A percentile compares a stretch with the other conserved stretches of the same genome.
Evolutionary conservation across 2,888 invertebrate genomes (phyloP).

Genomic region (Eristalinus sepulchralis): DNA sequence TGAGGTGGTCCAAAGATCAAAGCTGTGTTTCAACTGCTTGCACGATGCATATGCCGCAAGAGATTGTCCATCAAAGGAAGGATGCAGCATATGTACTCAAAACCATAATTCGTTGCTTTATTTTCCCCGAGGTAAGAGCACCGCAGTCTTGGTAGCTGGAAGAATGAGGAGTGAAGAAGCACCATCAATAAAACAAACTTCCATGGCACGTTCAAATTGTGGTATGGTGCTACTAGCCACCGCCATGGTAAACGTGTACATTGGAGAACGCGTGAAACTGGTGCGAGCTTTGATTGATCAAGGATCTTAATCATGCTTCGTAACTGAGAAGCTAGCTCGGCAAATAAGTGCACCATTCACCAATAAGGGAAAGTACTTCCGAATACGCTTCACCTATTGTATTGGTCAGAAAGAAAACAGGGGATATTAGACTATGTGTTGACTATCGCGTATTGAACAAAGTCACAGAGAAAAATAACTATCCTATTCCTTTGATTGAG

Average conservation of each 20-base stretch:
- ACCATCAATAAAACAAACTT: no score
- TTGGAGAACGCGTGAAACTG: no score
- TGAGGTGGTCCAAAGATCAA: not conserved
- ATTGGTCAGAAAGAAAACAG: conserved; percentile 24
- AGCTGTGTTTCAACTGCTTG: conserved; percentile 17
- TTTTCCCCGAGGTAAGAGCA: not conserved
- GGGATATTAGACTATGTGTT: conserved; percentile 46
- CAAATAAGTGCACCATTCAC: no score
- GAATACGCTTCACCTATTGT: conserved; percentile 54
- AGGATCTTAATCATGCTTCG: no score
- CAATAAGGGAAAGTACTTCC: no score
- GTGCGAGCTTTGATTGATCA: no score
- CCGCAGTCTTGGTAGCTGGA: not conserved
- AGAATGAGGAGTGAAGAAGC: not conserved
- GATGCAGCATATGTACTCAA: not conserved
- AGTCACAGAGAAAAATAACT: conserved; percentile 48
- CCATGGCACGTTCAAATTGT: no score
- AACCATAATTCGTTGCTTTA: not conserved
- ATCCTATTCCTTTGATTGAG: conserved; percentile 48
- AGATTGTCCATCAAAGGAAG: not conserved
- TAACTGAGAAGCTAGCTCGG: no score
- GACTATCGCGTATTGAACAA: conserved; percentile 54
- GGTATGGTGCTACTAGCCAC: no score
- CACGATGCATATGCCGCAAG: not conserved
- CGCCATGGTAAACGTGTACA: no score